phyloP scores from a whole-genome alignment of 2,888 invertebrate genomes.

The Drosophila cyrtoloma region DNA sequence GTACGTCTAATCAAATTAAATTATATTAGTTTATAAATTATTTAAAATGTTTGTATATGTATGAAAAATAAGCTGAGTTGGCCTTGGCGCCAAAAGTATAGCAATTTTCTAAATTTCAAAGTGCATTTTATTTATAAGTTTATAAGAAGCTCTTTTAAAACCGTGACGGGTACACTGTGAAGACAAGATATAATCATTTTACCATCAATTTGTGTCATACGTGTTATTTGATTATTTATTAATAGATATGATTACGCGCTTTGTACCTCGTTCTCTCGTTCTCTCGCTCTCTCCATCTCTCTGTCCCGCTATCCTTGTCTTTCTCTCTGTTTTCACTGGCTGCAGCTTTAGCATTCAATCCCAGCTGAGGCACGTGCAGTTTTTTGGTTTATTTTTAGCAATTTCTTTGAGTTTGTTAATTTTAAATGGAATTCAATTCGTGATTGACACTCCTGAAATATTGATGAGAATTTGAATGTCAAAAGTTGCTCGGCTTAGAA shows the following conservation, averaged over 20 bases:
- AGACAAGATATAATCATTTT: constrained; percentile 25
- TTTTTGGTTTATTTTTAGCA: constrained; percentile 59
- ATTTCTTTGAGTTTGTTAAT: constrained; percentile 28
- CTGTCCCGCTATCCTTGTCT: not conserved
- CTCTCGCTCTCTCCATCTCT: not conserved
- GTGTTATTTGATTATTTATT: constrained; percentile 46
- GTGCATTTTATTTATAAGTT: not conserved
- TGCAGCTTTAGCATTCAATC: constrained; percentile 25
- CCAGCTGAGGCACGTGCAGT: constrained; percentile 44
- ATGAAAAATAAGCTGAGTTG: not conserved
- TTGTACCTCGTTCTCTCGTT: not conserved
- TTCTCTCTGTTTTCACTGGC: not conserved
- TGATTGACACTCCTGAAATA: constrained; percentile 35
- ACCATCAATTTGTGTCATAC: constrained; percentile 42
- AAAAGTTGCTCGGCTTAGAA: constrained; percentile 1
- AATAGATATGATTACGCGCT: constrained; percentile 23
- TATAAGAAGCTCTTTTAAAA: not conserved
- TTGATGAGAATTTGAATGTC: constrained; percentile 27
- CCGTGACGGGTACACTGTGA: not conserved
- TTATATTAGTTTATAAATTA: not conserved
- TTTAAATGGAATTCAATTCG: constrained; percentile 57
- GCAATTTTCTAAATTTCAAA: not conserved
- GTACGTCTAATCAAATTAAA: not conserved
- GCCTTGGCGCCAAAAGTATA: not conserved
- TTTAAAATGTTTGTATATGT: not conserved